Evolutionary conservation across 2,888 invertebrate species (phyloP), one percentile per base, ranked within the genome.

Genomic region (Apamea epomidion): DNA sequence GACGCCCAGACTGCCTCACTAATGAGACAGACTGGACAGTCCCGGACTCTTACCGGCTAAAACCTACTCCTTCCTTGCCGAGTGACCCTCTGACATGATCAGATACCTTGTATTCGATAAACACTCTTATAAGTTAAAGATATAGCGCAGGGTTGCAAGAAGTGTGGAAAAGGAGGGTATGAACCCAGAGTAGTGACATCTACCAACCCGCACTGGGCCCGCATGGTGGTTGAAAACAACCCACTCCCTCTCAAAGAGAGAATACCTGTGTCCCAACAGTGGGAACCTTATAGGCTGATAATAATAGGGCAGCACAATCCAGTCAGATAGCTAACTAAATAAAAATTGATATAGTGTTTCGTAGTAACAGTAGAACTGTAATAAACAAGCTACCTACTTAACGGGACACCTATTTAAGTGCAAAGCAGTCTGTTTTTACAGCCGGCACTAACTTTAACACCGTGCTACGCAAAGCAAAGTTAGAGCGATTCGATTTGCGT

Each of bases 371-470:
- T 60, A 73, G 12, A 42, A 45, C 45, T 1, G 21, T 29, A 45
- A 65, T n/a, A 54, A 65, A 73, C n/a, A 45, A 32, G 65, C 29
- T 58, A 48, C 54, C 65, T 32, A 68, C 62, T 80, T 72, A 54
- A 54, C n/a, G 1, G n/a, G 54, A 72, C 16, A 79, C 37, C 37
- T 65, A 73, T 65, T 80, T 48, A 81, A 60, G 58, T 80, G 80
- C 58, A 67, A 80, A 74, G 29, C 80, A 68, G 71, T 72, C 72
- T 68, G 65, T 37, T 72, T 81, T 83, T 64, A 77, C 67, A 37
- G 21, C 67, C 54, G 68, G 16, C 68, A 72, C 29, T 72, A 83
- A 82, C 60, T 74, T 82, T 71, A 60, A 70, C 60, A 84, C 70
- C 32, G 45, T 18, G 14, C 10, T 51, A 82, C 60, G 54, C 70